Conservation (phyloP, 1,140 invertebrate genomes). For the Bradysia coprophila region DNA sequence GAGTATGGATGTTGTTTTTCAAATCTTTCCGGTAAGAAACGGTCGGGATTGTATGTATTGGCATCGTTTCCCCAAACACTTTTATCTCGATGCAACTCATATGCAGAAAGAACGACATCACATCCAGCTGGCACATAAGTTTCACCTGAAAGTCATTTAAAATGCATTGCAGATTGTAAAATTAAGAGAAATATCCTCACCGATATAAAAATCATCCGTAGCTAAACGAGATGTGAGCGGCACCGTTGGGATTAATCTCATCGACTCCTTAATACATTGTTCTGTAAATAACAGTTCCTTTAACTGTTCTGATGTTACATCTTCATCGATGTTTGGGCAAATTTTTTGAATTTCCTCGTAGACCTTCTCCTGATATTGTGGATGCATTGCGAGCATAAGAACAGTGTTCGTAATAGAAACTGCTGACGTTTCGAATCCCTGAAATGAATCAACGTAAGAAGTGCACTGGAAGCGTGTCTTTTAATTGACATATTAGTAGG, state of each 20-base stretch:
- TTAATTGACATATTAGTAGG: too few species aligned
- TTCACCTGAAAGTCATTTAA: too few species aligned
- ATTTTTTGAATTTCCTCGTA: not conserved
- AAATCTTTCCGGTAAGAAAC: slow-evolving; percentile 37
- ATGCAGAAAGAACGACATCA: not conserved
- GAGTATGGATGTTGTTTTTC: not conserved
- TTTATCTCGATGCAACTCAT: slow-evolving; percentile 14
- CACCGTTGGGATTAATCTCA: not conserved
- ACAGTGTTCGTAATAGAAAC: not conserved
- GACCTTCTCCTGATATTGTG: not conserved
- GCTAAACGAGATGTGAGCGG: not conserved
- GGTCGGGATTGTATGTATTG: slow-evolving; percentile 39
- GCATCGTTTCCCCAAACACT: slow-evolving; percentile 19
- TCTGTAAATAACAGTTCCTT: not conserved
- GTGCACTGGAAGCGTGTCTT: too few species aligned
- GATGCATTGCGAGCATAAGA: not conserved
- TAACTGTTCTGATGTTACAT: not conserved
- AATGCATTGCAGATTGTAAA: too few species aligned
- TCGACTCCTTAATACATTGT: not conserved
- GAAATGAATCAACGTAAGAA: too few species aligned
- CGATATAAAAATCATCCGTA: too few species aligned
- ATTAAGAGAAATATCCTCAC: too few species aligned
- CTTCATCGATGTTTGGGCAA: not conserved
- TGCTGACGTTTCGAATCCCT: not conserved
- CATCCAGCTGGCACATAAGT: not conserved